A percentile compares a stretch with the other conserved stretches of the same genome.
phyloP scores from a whole-genome alignment of 2,113 vertebrate genomes.

The Melanostigma gelatinosum region DNA sequence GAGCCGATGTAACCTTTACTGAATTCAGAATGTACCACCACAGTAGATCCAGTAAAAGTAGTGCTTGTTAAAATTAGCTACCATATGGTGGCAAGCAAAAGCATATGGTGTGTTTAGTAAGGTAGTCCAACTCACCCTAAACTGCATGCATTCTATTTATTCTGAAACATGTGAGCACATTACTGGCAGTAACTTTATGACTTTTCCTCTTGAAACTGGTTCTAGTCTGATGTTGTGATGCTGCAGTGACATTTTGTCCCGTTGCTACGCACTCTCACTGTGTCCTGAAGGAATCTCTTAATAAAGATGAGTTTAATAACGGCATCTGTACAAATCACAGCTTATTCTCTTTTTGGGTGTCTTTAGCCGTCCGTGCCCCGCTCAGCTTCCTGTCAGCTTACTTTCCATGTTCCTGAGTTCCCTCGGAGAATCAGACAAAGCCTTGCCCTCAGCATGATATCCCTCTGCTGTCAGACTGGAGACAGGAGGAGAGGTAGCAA shows the following conservation, averaged over 20 bases:
- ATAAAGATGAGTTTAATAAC: conserved; percentile 52
- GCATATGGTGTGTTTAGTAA: background rate
- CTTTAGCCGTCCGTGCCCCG: conserved; percentile 1
- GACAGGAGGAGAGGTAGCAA: conserved; percentile 36
- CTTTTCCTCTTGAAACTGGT: background rate
- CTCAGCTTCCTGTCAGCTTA: conserved; percentile 33
- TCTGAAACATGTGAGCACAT: background rate
- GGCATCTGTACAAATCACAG: conserved; percentile 30
- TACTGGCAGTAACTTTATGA: background rate
- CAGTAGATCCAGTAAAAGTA: background rate
- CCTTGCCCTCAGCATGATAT: conserved; percentile 52
- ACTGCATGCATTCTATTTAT: no score
- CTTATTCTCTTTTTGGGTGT: conserved; percentile 21
- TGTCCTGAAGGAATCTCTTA: conserved; percentile 39
- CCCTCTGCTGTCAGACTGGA: conserved; percentile 50
- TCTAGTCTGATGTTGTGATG: background rate
- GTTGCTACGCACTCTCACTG: conserved; percentile 19
- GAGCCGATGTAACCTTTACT: background rate
- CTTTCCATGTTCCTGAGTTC: conserved; percentile 27
- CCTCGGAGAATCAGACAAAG: conserved; percentile 47
- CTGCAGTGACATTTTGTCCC: background rate
- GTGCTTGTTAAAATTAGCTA: background rate
- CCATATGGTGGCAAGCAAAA: background rate
- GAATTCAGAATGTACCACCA: background rate
- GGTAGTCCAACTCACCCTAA: background rate